Evolutionary conservation across 2,888 invertebrate genomes (phyloP).

Genomic region (Erebia palarica): DNA sequence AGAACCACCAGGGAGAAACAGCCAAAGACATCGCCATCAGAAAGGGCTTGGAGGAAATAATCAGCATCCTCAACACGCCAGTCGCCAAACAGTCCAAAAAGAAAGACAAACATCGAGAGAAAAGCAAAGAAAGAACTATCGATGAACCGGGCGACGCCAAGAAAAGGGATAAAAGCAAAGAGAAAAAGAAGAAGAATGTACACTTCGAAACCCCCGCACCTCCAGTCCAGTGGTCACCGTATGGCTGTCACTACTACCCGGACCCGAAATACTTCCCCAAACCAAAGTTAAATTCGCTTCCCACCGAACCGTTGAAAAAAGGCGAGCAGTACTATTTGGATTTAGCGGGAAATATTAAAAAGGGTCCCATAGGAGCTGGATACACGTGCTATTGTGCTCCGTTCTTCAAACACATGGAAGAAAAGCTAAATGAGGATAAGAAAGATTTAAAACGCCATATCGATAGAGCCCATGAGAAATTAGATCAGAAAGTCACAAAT

Average conservation of each 20-base stretch:
- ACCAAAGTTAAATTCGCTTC: slow-evolving; percentile 92
- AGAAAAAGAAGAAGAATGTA: slow-evolving; percentile 80
- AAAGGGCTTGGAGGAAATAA: slow-evolving; percentile 92
- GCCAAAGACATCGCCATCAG: slow-evolving; percentile 94
- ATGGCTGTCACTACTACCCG: slow-evolving; percentile 95
- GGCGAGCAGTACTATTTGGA: slow-evolving; percentile 98
- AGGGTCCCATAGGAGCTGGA: slow-evolving; percentile 97
- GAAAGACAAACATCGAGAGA: slow-evolving; percentile 68
- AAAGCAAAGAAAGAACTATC: slow-evolving; percentile 79
- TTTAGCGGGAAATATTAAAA: slow-evolving; percentile 96
- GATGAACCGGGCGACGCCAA: slow-evolving; percentile 77
- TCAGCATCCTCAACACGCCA: slow-evolving; percentile 87
- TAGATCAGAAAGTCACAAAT: slow-evolving; percentile 91
- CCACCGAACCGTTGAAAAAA: slow-evolving; percentile 91
- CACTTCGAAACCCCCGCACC: slow-evolving; percentile 73
- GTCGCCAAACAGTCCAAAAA: slow-evolving; percentile 72
- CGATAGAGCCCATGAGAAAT: slow-evolving; percentile 89
- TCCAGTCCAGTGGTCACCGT: slow-evolving; percentile 90
- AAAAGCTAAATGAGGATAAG: slow-evolving; percentile 90
- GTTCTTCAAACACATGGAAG: slow-evolving; percentile 93
- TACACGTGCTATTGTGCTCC: slow-evolving; percentile 97
- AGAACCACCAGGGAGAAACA: slow-evolving; percentile 94
- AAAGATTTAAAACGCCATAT: slow-evolving; percentile 90
- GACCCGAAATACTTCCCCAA: slow-evolving; percentile 93
- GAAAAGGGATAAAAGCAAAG: slow-evolving; percentile 72